A percentile compares a stretch with the other conserved stretches of the same genome.
These are phyloP conservation scores for Poeciliopsis infans DNA, from an alignment of 2,797 vertebrate genomes.

Conservation along the genomic window DNA sequence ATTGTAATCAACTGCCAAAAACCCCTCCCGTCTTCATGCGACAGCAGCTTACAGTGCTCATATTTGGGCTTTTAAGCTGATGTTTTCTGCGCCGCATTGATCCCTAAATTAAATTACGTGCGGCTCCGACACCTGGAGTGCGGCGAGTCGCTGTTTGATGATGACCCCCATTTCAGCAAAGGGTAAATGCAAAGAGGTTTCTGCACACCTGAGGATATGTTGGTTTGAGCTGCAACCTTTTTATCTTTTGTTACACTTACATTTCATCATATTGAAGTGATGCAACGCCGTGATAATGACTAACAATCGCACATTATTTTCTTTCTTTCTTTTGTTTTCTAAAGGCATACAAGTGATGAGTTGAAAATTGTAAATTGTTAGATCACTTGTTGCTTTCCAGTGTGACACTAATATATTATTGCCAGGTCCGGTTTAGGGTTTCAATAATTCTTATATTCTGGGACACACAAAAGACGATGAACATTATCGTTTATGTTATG, in stretches of 20 bases:
- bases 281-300: constrained; percentile 16
- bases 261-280: constrained; percentile 12
- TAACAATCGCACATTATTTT: constrained; percentile 9
- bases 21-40: background rate
- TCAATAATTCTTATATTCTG: background rate
- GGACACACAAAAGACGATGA: background rate
- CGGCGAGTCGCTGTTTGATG: constrained; percentile 5
- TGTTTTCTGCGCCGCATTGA: constrained; percentile 1
- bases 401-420: background rate
- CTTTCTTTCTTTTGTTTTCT: background rate
- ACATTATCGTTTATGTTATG: background rate
- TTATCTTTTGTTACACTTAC: constrained; percentile 10
- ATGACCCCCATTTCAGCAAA: constrained; percentile 5
- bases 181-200: constrained; percentile 7
- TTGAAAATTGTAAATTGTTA: background rate
- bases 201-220: constrained; percentile 7
- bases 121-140: background rate
- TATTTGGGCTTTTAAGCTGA: background rate
- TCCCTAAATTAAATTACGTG: background rate
- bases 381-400: background rate
- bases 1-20: background rate
- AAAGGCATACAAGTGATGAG: background rate
- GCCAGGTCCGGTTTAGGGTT: background rate
- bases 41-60: background rate
- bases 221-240: constrained; percentile 2